Evolutionary conservation across 92 coral and sea anemone species (phyloP), one percentile per base, ranked within the genome.

Genomic region (Palythoa grandiflora): DNA sequence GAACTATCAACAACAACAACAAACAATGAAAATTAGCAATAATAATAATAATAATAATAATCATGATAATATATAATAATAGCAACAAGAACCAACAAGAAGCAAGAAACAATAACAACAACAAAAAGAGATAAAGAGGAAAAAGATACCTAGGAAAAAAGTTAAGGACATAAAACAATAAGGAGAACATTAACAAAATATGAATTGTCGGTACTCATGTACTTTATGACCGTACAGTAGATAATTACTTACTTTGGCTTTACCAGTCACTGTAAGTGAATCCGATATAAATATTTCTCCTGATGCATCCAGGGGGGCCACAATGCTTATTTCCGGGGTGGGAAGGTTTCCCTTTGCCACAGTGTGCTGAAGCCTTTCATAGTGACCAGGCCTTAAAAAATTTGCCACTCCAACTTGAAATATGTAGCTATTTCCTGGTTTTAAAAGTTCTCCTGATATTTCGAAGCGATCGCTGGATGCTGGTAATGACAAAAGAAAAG

Each of bases 341-440:
- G 86, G 75, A 6, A 68, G 55, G 86, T 12, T 68, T 81, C 86
- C 86, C 37, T 81, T 81, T 44, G 14, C 59, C 59, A 81, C 86
- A 9, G 15, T 48, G 75, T 66, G 75, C 35, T 47, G 44, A 66
- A 9, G 15, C 54, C 38, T 65, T 39, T 81, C 86, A 7, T 40
- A 65, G 19, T 15, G 57, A 9, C 86, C 75, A 48, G 86, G 75
- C 1, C 8, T 81, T 16, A 81, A 44, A 60, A 81, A 81, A 44
- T 81, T 81, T 6, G 75, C 55, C 28, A 81, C 86, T 44, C 92
- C 86, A 47, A 89, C 54, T 77, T 61, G 5, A 35, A 84, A 76
- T 20, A 54, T 65, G 86, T 89, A 89, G 5, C 36, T 52, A 28
- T 35, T 70, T n/a, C 92, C 86, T 47, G 80, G n/a, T 6, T 75